phyloP scores from a whole-genome alignment of 2,113 vertebrate species.

The Hippopotamus amphibius region DNA sequence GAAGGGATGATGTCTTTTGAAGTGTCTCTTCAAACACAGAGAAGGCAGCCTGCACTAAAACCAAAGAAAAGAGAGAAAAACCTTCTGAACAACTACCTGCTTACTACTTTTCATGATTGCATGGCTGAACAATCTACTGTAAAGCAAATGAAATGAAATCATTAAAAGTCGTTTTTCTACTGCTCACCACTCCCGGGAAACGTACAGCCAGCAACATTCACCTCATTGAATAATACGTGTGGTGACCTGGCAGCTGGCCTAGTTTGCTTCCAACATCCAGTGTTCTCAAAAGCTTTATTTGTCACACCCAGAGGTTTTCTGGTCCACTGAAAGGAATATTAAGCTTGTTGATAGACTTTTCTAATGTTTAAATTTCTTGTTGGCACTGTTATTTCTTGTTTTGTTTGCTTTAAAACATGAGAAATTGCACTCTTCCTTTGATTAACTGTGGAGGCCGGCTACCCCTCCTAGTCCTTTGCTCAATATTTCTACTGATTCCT shows the following conservation, averaged over 20 bases:
- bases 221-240: background rate
- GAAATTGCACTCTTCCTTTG: background rate
- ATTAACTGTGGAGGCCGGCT: background rate
- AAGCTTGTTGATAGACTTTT: background rate
- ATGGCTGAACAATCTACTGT: background rate
- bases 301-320: constrained; percentile 30
- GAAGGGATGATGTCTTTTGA: background rate
- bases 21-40: background rate
- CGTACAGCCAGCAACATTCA: background rate
- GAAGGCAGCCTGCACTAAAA: background rate
- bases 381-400: background rate
- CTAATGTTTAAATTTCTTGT: background rate
- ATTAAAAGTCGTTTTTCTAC: background rate
- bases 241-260: background rate
- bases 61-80: background rate
- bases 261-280: background rate
- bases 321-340: background rate
- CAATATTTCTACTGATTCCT: background rate
- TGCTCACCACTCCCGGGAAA: background rate
- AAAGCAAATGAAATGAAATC: background rate
- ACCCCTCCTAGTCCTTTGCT: background rate
- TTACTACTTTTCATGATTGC: background rate
- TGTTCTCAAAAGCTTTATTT: constrained; percentile 10
- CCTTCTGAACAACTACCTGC: background rate
- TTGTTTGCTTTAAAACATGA: background rate